Percentiles rank a stretch among this genome's conserved stretches.
phyloP scores from a whole-genome alignment of 1,140 invertebrate genomes.

The Drosophila miranda region DNA sequence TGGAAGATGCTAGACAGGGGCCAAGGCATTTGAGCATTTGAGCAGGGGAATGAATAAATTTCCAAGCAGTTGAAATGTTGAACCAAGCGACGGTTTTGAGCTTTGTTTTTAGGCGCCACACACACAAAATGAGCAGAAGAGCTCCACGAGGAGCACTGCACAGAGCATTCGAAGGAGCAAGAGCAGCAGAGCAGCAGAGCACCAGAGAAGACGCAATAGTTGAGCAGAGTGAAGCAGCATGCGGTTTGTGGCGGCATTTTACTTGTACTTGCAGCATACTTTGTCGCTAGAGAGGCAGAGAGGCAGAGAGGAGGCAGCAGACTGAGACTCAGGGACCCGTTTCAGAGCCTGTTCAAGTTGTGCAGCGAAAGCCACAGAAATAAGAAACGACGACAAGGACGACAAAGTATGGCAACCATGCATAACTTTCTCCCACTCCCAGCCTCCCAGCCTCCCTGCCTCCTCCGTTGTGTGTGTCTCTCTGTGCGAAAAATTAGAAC shows the following conservation, averaged over 20 bases:
- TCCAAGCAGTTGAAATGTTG: conserved; percentile 73
- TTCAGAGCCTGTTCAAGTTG: conserved; percentile 39
- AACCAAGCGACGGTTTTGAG: conserved; percentile 54
- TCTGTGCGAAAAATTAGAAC: conserved; percentile 69
- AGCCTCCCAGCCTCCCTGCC: background rate
- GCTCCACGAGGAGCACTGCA: conserved; percentile 7
- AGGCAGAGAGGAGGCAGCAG: background rate
- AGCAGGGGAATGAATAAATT: conserved; percentile 66
- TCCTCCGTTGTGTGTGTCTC: background rate
- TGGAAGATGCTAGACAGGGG: background rate
- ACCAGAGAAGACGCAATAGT: conserved; percentile 28
- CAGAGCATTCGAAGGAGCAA: background rate
- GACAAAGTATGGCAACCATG: conserved; percentile 67
- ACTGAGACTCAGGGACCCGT: background rate
- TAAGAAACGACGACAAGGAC: conserved; percentile 52
- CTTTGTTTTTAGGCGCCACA: conserved; percentile 72
- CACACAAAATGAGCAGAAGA: conserved; percentile 42
- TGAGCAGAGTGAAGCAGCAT: conserved; percentile 34
- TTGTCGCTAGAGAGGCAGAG: conserved; percentile 19
- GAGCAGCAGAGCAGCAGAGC: background rate
- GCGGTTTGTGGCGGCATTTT: conserved; percentile 49
- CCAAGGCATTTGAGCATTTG: background rate
- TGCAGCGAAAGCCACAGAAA: conserved; percentile 70
- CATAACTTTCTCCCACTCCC: conserved; percentile 52
- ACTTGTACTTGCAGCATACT: conserved; percentile 39